Percentiles rank a stretch among this genome's conserved stretches.
Conservation (phyloP, 1,140 invertebrate species). For the Trachymyrmex septentrionalis region DNA sequence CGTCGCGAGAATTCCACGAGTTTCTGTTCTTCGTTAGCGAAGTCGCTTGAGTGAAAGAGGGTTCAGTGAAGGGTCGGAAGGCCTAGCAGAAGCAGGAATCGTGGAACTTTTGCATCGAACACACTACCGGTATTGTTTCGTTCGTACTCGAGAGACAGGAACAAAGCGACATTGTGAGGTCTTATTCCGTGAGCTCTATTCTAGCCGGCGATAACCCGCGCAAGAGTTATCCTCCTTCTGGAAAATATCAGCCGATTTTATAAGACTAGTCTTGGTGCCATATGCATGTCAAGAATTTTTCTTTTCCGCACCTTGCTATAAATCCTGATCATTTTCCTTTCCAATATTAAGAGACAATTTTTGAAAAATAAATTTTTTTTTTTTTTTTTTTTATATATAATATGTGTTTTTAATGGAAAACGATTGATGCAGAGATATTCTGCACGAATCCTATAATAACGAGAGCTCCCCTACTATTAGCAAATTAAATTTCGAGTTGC, state of each 20-base stretch:
- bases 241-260: conserved; percentile 60
- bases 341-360: neutral
- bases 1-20: conserved; percentile 67
- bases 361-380: neutral
- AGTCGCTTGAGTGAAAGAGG: conserved; percentile 72
- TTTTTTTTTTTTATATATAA: neutral
- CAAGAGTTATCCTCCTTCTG: conserved; percentile 31
- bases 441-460: neutral
- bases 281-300: neutral
- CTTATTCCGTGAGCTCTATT: conserved; percentile 69
- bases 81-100: conserved; percentile 66
- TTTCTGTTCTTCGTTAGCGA: conserved; percentile 80
- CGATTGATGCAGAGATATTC: neutral
- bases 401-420: neutral
- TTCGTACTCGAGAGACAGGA: conserved; percentile 61
- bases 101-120: conserved; percentile 76
- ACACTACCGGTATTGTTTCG: conserved; percentile 78
- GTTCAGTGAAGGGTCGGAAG: conserved; percentile 68
- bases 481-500: conserved; percentile 53
- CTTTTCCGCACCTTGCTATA: neutral
- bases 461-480: conserved; percentile 8
- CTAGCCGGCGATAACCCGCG: conserved; percentile 66
- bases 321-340: neutral
- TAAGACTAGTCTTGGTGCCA: neutral
- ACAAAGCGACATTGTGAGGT: conserved; percentile 76